Conservation (phyloP, 2,888 invertebrate genomes). For the Andrena marginata region DNA sequence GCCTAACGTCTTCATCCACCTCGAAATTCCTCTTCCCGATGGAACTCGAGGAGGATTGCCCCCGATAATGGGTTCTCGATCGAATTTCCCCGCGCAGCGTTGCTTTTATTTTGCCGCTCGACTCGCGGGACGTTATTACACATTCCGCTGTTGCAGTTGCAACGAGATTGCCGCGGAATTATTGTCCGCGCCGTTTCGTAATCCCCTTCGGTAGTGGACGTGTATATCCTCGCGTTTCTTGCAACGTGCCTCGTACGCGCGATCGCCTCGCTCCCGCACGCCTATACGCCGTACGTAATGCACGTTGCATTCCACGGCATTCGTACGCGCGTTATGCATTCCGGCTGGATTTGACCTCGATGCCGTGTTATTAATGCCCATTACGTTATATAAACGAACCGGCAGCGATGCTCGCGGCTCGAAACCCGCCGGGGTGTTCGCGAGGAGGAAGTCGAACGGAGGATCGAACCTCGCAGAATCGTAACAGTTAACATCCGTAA, state of each 20-base stretch:
- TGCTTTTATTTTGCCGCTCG: conserved; percentile 27
- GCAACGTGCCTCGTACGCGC: conserved; percentile 49
- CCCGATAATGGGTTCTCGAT: background rate
- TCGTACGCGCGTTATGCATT: conserved; percentile 66
- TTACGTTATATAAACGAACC: conserved; percentile 64
- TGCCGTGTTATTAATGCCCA: conserved; percentile 63
- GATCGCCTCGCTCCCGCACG: conserved; percentile 18
- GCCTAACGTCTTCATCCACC: conserved; percentile 1
- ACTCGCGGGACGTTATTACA: conserved; percentile 4
- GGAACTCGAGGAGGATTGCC: conserved; percentile 4
- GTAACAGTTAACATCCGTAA: background rate
- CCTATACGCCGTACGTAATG: conserved; percentile 54
- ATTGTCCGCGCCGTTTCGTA: conserved; percentile 58
- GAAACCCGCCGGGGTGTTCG: background rate
- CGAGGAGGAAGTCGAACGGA: background rate
- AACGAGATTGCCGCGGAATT: conserved; percentile 37
- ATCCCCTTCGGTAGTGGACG: conserved; percentile 53
- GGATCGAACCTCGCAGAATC: conserved; percentile 1
- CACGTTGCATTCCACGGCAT: conserved; percentile 61
- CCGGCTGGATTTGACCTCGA: conserved; percentile 63
- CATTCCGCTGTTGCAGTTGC: conserved; percentile 13
- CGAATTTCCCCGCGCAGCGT: background rate
- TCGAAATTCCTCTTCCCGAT: background rate
- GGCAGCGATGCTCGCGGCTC: conserved; percentile 13
- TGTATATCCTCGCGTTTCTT: conserved; percentile 59